phyloP scores from a whole-genome alignment of 2,797 vertebrate genomes.

The Hapalemur alaotrensis region DNA sequence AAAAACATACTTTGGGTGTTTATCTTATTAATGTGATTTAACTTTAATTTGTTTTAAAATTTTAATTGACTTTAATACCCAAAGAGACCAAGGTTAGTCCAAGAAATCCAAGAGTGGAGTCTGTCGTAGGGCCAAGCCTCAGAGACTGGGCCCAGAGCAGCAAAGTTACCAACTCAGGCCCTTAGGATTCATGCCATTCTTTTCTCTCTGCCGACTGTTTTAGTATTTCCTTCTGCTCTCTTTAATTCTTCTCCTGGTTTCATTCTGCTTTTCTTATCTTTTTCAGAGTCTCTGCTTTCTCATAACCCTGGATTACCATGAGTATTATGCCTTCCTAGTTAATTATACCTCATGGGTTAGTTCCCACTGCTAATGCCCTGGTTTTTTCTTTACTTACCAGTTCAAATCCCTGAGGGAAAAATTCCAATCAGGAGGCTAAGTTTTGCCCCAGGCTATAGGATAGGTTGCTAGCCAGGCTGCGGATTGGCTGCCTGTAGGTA shows the following conservation, averaged over 20 bases:
- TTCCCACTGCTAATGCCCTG: not conserved
- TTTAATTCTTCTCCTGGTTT: not conserved
- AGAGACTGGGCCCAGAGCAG: too few relatives aligned
- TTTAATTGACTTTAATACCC: not conserved
- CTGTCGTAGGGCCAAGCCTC: not conserved
- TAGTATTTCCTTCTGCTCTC: not conserved
- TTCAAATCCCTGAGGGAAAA: not conserved
- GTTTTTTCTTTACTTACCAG: not conserved
- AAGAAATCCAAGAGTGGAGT: not conserved
- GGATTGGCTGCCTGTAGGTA: not conserved
- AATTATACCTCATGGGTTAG: not conserved
- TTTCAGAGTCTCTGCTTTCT: not conserved
- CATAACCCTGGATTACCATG: not conserved
- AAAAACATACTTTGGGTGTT: not conserved
- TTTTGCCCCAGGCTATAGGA: not conserved
- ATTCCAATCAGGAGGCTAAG: not conserved
- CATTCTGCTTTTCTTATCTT: not conserved
- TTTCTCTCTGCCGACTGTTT: not conserved
- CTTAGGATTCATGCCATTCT: not conserved
- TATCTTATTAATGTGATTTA: not conserved
- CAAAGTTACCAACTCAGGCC: not conserved
- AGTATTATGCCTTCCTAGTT: not conserved
- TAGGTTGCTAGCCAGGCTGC: not conserved
- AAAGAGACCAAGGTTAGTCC: not conserved
- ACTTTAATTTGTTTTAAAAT: not conserved